Percentiles rank a stretch among this genome's conserved stretches.
phyloP scores from a whole-genome alignment of 2,888 invertebrate species.

The Stramonita haemastoma region DNA sequence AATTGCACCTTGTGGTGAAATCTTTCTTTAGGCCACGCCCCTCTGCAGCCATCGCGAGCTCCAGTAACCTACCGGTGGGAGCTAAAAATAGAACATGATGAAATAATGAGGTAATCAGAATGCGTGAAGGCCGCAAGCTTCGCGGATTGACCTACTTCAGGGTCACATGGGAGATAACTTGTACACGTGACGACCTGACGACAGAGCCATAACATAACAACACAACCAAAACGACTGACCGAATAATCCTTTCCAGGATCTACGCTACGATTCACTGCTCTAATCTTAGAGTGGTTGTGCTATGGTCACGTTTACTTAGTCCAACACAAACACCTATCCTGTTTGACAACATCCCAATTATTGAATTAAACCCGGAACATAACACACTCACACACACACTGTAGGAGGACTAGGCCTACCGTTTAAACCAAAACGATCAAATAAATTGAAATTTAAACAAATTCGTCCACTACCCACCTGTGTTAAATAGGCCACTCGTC shows the following conservation, averaged over 20 bases:
- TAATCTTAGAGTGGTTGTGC: too few species aligned
- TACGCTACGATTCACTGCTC: too few species aligned
- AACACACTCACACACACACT: too few species aligned
- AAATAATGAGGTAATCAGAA: neutral
- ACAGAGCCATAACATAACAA: neutral
- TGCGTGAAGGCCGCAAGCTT: neutral
- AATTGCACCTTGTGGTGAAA: slow-evolving; percentile 41
- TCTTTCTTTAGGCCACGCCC: slow-evolving; percentile 2
- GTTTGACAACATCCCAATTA: too few species aligned
- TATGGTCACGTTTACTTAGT: too few species aligned
- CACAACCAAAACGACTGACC: neutral
- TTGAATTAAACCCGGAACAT: too few species aligned
- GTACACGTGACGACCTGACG: slow-evolving; percentile 29
- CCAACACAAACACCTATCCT: too few species aligned
- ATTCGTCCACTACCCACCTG: slow-evolving; percentile 55
- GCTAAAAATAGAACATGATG: slow-evolving; percentile 40
- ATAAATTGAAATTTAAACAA: too few species aligned
- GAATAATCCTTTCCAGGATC: too few species aligned
- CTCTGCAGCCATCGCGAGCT: neutral
- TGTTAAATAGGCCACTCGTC: slow-evolving; percentile 74
- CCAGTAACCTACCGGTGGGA: too few species aligned
- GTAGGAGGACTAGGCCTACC: too few species aligned
- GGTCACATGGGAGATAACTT: slow-evolving; percentile 19
- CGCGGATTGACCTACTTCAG: slow-evolving; percentile 31
- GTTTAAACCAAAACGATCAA: too few species aligned